These are phyloP conservation scores for Apodemus speciosus DNA, from an alignment of 2,113 vertebrate genomes.

Conservation along the genomic window DNA sequence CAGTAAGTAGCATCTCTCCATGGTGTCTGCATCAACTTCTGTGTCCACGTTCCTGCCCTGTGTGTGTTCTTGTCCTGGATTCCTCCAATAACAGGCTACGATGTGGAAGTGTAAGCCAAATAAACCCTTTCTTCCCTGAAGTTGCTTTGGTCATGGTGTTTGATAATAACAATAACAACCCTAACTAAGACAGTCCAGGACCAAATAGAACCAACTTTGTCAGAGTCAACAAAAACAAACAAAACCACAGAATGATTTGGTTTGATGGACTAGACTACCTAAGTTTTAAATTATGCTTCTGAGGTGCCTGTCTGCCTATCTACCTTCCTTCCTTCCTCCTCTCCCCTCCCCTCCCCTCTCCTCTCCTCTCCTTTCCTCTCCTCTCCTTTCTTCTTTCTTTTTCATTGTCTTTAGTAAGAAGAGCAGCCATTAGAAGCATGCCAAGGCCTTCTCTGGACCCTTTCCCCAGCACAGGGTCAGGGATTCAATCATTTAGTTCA, in stretches of 20 bases:
- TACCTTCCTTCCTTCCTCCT: neutral
- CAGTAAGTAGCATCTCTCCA: neutral
- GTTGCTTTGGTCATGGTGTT: neutral
- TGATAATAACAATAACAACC: neutral
- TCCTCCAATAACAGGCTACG: neutral
- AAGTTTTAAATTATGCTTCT: slow-evolving; percentile 10
- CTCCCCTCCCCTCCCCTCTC: neutral
- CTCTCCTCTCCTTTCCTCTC: neutral
- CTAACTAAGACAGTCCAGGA: neutral
- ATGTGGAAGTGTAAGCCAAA: neutral
- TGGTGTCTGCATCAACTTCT: neutral
- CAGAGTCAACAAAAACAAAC: neutral
- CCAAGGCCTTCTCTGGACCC: fast-evolving
- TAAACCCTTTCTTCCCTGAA: neutral
- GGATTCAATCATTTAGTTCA: neutral
- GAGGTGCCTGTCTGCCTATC: neutral
- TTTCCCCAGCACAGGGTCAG: neutral
- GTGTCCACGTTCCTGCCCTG: neutral
- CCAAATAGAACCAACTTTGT: neutral
- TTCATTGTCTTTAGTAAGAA: neutral
- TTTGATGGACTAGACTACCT: neutral
- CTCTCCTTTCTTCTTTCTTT: neutral
- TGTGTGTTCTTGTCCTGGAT: neutral
- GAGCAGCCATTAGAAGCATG: neutral
- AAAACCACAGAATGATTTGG: neutral